phyloP scores from a whole-genome alignment of 2,888 invertebrate species.

The Eubasilissa splendida region DNA sequence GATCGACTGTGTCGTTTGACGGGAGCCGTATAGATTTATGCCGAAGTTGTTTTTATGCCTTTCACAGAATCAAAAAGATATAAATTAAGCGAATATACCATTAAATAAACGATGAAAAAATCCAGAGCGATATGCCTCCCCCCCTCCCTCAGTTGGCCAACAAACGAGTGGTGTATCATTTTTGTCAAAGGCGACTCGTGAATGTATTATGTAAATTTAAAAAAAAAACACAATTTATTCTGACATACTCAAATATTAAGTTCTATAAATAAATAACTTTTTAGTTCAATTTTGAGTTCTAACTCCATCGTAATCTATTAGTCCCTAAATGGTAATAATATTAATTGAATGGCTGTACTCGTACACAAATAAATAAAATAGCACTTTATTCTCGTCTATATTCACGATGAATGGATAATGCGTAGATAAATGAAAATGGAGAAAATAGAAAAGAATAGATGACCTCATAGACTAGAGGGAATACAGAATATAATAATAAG shows the following conservation, averaged over 20 bases:
- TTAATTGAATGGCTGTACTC: no score
- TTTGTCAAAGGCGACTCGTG: slow-evolving; percentile 47
- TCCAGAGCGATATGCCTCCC: slow-evolving; percentile 45
- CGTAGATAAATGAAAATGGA: no score
- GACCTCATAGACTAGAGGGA: no score
- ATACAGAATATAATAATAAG: no score
- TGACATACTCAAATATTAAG: no score
- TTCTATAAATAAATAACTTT: no score
- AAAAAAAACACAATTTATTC: background rate
- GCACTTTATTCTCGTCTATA: no score
- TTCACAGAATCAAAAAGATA: slow-evolving; percentile 57
- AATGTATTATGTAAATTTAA: background rate
- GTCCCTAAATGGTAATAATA: no score
- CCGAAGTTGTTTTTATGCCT: slow-evolving; percentile 58
- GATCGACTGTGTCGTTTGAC: slow-evolving; percentile 53
- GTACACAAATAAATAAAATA: no score
- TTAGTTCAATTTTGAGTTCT: background rate
- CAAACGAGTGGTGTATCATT: slow-evolving; percentile 50
- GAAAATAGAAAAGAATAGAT: no score
- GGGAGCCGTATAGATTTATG: slow-evolving; percentile 57
- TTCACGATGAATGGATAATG: no score
- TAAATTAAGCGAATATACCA: slow-evolving; percentile 58
- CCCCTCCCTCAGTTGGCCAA: slow-evolving; percentile 48
- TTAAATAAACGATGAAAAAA: slow-evolving; percentile 58
- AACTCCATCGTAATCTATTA: background rate